Base-by-base conservation (phyloP, 2,888 invertebrate genomes). In the Chrysolina haemoptera region DNA sequence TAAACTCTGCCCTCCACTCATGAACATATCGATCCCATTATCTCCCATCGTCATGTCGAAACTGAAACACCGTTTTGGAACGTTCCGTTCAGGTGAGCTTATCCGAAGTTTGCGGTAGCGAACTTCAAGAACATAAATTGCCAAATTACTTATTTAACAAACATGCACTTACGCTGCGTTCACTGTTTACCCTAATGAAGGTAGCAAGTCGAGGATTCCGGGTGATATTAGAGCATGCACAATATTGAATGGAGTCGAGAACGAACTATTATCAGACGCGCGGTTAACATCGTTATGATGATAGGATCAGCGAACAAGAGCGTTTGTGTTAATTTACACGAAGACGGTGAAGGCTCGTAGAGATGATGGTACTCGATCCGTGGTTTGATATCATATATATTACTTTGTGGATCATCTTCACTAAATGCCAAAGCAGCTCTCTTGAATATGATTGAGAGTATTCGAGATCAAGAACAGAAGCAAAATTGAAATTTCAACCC, bases 111-210 rank as follows among this genome's bases (percentile, higher is more conserved):
- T n/a, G 59, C n/a, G 18, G 22, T 4, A 5, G 35, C 27, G 27
- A 59, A 59, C 59, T 67, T 67, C 67, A 41, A 67, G 67, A 40
- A 67, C 67, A 67, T 53, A 67, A 53, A 67, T 53, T 67, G 50
- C 35, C 40, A 67, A 59, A 67, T 67, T 67, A 67, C 50, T 66
- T 66, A 66, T 66, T 66, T 66, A 66, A 66, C 67, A 67, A 67
- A 67, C 67, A 67, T 67, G 67, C 67, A 53, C 53, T 67, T 53
- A 53, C 27, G 53, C 53, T 67, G 53, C 53, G 35, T 27, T 48
- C 41, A 40, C 41, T 67, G 67, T 67, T 67, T 53, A 41, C 67
- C 20, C 41, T 67, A 41, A 67, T 67, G 67, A 67, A 53, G 40
- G 53, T 41, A 53, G 67, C 67, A 67, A 67, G 67, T 67, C 67